Evolutionary conservation across 2,888 invertebrate genomes (phyloP).

Genomic region (Diadegma fenestrale): DNA sequence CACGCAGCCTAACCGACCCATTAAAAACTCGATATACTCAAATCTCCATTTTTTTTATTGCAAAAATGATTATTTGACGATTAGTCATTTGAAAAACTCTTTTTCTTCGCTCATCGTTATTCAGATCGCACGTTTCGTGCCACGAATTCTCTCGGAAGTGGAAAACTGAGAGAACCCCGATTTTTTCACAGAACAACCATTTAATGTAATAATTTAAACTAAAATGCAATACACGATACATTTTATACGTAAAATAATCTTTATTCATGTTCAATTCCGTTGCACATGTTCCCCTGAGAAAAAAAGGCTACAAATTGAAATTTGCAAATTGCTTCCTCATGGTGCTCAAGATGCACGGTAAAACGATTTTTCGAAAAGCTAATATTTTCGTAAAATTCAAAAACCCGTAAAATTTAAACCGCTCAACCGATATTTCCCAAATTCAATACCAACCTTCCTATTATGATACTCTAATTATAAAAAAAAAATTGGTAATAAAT

Average conservation of each 20-base stretch:
- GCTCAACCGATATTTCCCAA: no score
- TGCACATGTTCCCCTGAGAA: not conserved
- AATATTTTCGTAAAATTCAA: no score
- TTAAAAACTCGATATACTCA: not conserved
- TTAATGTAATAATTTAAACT: slow-evolving; percentile 45
- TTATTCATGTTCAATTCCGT: not conserved
- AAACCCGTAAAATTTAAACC: no score
- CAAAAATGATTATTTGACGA: not conserved
- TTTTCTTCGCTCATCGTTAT: not conserved
- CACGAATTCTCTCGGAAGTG: slow-evolving; percentile 13
- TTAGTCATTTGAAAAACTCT: slow-evolving; percentile 7
- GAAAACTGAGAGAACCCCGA: slow-evolving; percentile 35
- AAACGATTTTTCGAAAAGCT: no score
- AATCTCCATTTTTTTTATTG: not conserved
- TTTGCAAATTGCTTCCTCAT: no score
- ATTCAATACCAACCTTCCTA: no score
- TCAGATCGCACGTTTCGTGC: slow-evolving; percentile 19
- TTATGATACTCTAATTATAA: no score
- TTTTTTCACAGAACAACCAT: slow-evolving; percentile 31
- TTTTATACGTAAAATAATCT: slow-evolving; percentile 51
- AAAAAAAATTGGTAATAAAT: no score
- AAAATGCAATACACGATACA: slow-evolving; percentile 60
- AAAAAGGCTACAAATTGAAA: no score
- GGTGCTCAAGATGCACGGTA: no score
- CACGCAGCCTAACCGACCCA: not conserved